These are phyloP conservation scores for Propithecus coquereli DNA, from an alignment of 2,113 vertebrate genomes.

Conservation along the genomic window DNA sequence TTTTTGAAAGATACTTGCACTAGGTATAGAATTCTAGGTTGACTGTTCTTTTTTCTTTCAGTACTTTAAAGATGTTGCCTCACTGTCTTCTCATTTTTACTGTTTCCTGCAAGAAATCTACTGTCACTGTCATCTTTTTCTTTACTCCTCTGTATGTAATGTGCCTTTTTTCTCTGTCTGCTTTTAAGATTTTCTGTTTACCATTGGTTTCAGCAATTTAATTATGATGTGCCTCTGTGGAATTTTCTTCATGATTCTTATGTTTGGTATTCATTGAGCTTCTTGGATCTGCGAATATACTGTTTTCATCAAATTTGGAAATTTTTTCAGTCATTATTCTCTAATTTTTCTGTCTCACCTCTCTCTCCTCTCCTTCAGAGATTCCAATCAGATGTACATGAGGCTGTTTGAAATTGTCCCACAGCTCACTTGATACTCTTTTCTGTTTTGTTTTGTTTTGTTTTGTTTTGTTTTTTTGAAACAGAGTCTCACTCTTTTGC, in stretches of 20 bases:
- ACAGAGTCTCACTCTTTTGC: no score
- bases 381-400: not conserved
- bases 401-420: not conserved
- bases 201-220: not conserved
- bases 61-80: not conserved
- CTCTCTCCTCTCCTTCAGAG: not conserved
- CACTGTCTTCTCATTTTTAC: not conserved
- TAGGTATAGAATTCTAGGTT: not conserved
- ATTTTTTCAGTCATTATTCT: not conserved
- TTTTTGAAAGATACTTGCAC: not conserved
- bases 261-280: not conserved
- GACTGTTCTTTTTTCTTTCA: not conserved
- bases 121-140: not conserved
- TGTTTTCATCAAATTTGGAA: not conserved
- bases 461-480: no score
- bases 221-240: conserved; percentile 15
- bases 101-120: not conserved
- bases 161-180: not conserved
- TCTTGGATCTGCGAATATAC: not conserved
- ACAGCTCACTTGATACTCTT: not conserved
- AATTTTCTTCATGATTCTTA: conserved; percentile 19
- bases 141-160: not conserved
- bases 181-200: not conserved
- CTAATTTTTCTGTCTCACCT: not conserved
- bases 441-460: not conserved